Base-by-base conservation (phyloP, 2,113 vertebrate genomes). In the Apaloderma vittatum region DNA sequence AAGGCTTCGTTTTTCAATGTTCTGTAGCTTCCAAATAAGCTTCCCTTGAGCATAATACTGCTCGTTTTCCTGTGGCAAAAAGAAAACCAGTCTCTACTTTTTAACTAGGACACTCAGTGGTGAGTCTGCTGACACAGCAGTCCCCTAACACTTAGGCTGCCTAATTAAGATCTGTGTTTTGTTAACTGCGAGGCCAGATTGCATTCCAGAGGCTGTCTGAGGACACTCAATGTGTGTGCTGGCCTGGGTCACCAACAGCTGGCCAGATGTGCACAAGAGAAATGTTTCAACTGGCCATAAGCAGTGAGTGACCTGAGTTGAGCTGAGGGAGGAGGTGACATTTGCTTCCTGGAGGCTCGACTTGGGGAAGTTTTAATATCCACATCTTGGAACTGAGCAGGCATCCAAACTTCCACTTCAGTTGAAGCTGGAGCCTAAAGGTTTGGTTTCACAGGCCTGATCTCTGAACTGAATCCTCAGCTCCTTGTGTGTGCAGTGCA, bases 111-210 rank as follows among this genome's bases (percentile, higher is more conserved):
- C 43, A 9, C 15, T 86, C 43, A 30, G 15, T 7, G 46, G 43
- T 90, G 46, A 74, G 51, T 37, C 46, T 94, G 82, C 63, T 94
- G 79, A 81, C 34, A 19, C 63, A 86, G 76, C 21, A 58, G 61
- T 90, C n/a, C 37, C 37, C 58, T 80, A 74, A 54, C 15, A 27
- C 21, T 90, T 94, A 43, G 0, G 48, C 34, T 80, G 26, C 57
- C 86, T 86, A 84, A 70, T 88, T 91, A 94, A 51, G 29, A 59
- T 92, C 59, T 52, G 65, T 55, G 86, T 83, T 93, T 93, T 84
- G 29, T 86, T 77, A 77, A 54, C 51, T 54, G 22, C 70, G 59
- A 89, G 67, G 48, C 40, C 81, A 23, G 63, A 30, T 74, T 43
- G 22, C 6, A 2, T 91, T 94, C 55, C 46, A 77, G 12, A 62